Percentiles rank a stretch among this genome's conserved stretches.
These are phyloP conservation scores for Heterodera filipjevi DNA, from an alignment of 2,888 invertebrate genomes.

Conservation along the genomic window DNA sequence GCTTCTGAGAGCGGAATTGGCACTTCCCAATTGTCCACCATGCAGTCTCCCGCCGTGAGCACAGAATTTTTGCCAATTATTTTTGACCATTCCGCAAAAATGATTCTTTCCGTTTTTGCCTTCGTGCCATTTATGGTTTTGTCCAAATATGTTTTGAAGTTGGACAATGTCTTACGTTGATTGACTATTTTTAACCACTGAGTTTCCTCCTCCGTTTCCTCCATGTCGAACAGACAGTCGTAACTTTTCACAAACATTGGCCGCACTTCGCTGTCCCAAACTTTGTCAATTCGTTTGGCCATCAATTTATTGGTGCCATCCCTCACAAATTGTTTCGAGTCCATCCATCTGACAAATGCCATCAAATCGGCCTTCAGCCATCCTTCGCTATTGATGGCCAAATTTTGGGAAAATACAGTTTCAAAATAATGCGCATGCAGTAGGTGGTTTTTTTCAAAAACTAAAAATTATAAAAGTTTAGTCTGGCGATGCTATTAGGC, in stretches of 20 bases:
- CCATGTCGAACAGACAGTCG: neutral
- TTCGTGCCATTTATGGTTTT: neutral
- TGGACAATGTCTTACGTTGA: neutral
- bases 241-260: neutral
- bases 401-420: neutral
- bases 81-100: constrained; percentile 8
- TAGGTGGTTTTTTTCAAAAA: neutral
- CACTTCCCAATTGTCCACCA: no score
- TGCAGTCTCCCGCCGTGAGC: no score
- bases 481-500: no score
- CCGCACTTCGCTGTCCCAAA: neutral
- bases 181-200: neutral
- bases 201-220: neutral
- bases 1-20: no score
- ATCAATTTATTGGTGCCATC: neutral
- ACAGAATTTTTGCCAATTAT: neutral
- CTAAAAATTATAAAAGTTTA: neutral
- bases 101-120: neutral
- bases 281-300: neutral
- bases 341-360: neutral
- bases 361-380: neutral
- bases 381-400: neutral
- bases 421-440: neutral
- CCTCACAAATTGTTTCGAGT: neutral
- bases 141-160: neutral